phyloP scores from a whole-genome alignment of 2,888 invertebrate species.

The Oasisia sp. region DNA sequence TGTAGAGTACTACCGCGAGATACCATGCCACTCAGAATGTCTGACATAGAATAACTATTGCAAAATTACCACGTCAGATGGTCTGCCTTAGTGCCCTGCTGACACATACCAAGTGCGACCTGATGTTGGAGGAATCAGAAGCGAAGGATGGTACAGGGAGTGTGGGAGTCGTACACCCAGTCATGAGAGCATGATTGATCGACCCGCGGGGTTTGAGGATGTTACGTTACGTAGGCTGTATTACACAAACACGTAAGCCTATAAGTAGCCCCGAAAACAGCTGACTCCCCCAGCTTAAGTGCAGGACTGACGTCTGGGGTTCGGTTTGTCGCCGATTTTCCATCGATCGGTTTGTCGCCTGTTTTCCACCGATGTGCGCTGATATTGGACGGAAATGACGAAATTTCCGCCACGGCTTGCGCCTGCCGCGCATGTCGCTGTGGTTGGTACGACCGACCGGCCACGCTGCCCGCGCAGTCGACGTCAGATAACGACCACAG shows the following conservation, averaged over 20 bases:
- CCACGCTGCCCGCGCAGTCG: background rate
- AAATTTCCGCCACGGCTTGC: background rate
- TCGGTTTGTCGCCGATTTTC: background rate
- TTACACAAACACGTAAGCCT: background rate
- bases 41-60: too few relatives aligned
- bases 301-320: background rate
- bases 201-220: background rate
- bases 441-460: background rate
- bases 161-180: background rate
- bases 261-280: background rate
- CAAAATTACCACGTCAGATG: too few relatives aligned
- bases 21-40: too few relatives aligned
- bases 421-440: background rate
- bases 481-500: constrained; percentile 10
- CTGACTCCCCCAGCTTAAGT: background rate
- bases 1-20: too few relatives aligned
- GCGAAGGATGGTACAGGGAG: background rate
- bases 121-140: background rate
- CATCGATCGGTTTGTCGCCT: too few relatives aligned
- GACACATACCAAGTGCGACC: too few relatives aligned
- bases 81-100: too few relatives aligned
- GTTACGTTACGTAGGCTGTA: background rate
- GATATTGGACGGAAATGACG: background rate
- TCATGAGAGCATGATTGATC: background rate
- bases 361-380: background rate